Conservation (phyloP, 2,797 vertebrate species). For the Mus minutoides region DNA sequence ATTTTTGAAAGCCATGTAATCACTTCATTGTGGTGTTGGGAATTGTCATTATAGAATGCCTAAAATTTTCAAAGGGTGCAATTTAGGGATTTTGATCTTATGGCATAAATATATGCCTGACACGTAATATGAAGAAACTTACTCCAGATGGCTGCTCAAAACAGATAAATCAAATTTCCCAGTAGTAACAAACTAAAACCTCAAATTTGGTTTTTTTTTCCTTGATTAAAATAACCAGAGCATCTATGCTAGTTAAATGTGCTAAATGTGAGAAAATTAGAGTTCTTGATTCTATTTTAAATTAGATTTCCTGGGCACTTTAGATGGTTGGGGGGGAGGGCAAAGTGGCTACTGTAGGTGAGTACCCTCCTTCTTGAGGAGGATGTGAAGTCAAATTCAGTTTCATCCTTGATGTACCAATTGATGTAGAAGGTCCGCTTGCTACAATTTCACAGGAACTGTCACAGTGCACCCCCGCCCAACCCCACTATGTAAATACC, state of each 20-base stretch:
- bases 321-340: background rate
- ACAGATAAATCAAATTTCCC: conserved; percentile 84
- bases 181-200: conserved; percentile 82
- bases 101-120: conserved; percentile 86
- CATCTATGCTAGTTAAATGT: conserved; percentile 79
- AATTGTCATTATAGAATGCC: conserved; percentile 86
- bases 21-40: conserved; percentile 84
- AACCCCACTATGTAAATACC: background rate
- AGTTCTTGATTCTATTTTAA: background rate
- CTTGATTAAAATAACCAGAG: conserved; percentile 81
- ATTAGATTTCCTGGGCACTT: conserved; percentile 70
- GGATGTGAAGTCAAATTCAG: conserved; percentile 23
- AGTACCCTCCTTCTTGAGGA: conserved; percentile 30
- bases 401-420: background rate
- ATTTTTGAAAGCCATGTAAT: conserved; percentile 87
- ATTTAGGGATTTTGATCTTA: conserved; percentile 84
- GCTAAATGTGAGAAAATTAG: conserved; percentile 77
- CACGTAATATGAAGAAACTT: conserved; percentile 85
- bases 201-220: conserved; percentile 79
- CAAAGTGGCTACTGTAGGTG: background rate
- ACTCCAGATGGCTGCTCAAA: conserved; percentile 87
- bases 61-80: conserved; percentile 85
- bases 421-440: background rate
- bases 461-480: conserved; percentile 2
- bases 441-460: background rate